A percentile compares a stretch with the other conserved stretches of the same genome.
Conservation (phyloP, 1,140 invertebrate species). For the Ips typographus region DNA sequence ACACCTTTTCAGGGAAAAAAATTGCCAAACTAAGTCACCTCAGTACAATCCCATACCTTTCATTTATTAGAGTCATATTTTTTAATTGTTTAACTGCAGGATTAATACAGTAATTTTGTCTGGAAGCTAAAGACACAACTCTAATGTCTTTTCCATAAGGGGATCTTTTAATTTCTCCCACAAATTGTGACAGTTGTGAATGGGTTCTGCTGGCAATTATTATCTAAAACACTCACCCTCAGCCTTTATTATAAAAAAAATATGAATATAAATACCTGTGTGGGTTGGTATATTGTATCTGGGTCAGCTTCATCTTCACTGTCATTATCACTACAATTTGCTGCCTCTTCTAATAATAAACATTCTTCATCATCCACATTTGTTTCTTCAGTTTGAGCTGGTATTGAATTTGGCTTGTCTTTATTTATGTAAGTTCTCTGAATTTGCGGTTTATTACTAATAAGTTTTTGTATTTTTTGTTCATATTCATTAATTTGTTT, state of each 20-base stretch:
- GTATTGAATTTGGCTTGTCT: background rate
- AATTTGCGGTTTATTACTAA: slow-evolving; percentile 44
- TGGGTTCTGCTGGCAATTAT: slow-evolving; percentile 96
- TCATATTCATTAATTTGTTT: slow-evolving; percentile 61
- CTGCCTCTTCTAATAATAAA: slow-evolving; percentile 46
- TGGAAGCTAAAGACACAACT: slow-evolving; percentile 86
- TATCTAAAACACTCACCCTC: slow-evolving; percentile 63
- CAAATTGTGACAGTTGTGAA: slow-evolving; percentile 93
- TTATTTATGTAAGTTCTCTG: slow-evolving; percentile 3
- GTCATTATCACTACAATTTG: slow-evolving; percentile 9
- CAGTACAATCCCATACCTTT: slow-evolving; percentile 59
- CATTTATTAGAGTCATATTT: slow-evolving; percentile 85
- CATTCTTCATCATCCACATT: slow-evolving; percentile 36
- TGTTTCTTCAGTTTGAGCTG: background rate
- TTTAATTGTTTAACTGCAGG: slow-evolving; percentile 74
- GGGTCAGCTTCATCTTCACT: slow-evolving; percentile 20
- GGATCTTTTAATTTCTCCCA: slow-evolving; percentile 86
- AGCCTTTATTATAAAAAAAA: background rate
- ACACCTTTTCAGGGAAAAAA: slow-evolving; percentile 60
- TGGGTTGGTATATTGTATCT: slow-evolving; percentile 11
- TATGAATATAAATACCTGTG: slow-evolving; percentile 2
- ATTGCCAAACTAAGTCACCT: background rate
- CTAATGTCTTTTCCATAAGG: slow-evolving; percentile 70
- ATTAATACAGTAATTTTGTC: slow-evolving; percentile 93
- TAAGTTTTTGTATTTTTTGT: slow-evolving; percentile 56